Percentiles rank a stretch among this genome's conserved stretches.
Conservation (phyloP, 2,888 invertebrate genomes). For the Melieria crassipennis region DNA sequence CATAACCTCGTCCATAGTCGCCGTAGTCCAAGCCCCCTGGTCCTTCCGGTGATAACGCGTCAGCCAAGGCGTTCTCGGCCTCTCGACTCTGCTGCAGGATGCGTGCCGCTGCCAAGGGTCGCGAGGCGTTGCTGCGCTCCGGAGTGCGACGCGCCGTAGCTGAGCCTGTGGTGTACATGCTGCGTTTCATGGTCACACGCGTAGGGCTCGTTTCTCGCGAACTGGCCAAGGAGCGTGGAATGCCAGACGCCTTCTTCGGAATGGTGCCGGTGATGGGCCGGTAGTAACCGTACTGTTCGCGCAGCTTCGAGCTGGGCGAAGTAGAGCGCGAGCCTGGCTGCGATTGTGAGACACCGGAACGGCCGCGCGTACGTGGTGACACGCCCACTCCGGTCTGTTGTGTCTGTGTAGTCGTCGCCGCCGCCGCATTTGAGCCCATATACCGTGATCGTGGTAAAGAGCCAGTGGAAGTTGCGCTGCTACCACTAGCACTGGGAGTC, state of each 20-base stretch:
- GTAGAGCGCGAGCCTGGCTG: conserved; percentile 95
- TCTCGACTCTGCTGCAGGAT: conserved; percentile 88
- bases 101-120: conserved; percentile 78
- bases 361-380: conserved; percentile 66
- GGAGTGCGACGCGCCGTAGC: conserved; percentile 60
- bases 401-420: conserved; percentile 65
- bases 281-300: conserved; percentile 71
- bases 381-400: conserved; percentile 58
- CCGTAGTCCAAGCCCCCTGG: conserved; percentile 41
- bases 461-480: conserved; percentile 44
- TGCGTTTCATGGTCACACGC: conserved; percentile 62
- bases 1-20: conserved; percentile 51
- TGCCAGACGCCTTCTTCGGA: conserved; percentile 76
- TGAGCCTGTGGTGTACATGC: conserved; percentile 58
- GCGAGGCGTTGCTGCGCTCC: conserved; percentile 69
- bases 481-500: conserved; percentile 27
- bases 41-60: conserved; percentile 67
- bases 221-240: conserved; percentile 75
- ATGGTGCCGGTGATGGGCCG: conserved; percentile 67
- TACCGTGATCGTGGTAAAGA: conserved; percentile 53
- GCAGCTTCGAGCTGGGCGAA: conserved; percentile 88
- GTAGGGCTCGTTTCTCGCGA: conserved; percentile 76
- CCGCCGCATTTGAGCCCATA: conserved; percentile 69
- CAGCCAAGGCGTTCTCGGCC: conserved; percentile 84
- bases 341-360: conserved; percentile 88